Percentiles rank a stretch among this genome's conserved stretches.
Conservation (phyloP, 1,140 invertebrate species). For the Brachionus angularis region DNA sequence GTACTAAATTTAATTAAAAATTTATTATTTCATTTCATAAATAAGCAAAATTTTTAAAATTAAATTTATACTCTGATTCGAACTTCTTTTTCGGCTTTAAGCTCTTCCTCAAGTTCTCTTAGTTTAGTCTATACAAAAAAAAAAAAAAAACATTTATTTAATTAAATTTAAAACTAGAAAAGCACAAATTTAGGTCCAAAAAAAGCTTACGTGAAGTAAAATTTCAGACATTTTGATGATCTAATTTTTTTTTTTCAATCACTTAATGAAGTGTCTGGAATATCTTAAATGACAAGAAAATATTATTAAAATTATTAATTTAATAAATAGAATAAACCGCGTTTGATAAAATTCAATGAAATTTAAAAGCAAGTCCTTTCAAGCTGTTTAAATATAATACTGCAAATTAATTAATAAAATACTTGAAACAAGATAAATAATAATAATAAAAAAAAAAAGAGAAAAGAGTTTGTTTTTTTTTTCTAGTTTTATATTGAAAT, state of each 20-base stretch:
- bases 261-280: slow-evolving; percentile 38
- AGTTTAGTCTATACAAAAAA: slow-evolving; percentile 22
- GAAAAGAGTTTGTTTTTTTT: neutral
- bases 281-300: neutral
- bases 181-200: neutral
- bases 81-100: slow-evolving; percentile 24
- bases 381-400: too few relatives aligned
- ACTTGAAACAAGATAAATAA: too few relatives aligned
- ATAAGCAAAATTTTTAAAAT: neutral
- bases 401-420: too few relatives aligned
- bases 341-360: too few relatives aligned
- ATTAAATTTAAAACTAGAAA: neutral
- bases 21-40: neutral
- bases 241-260: slow-evolving; percentile 19
- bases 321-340: slow-evolving; percentile 14
- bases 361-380: too few relatives aligned
- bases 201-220: slow-evolving; percentile 41
- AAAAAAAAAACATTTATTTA: too few relatives aligned
- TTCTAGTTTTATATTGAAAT: slow-evolving; percentile 1
- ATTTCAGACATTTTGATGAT: slow-evolving; percentile 44
- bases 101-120: slow-evolving; percentile 39
- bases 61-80: slow-evolving; percentile 14
- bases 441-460: too few relatives aligned
- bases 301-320: neutral
- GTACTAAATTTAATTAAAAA: neutral